phyloP scores from a whole-genome alignment of 2,113 vertebrate genomes.

The Romanogobio albipinnatus region DNA sequence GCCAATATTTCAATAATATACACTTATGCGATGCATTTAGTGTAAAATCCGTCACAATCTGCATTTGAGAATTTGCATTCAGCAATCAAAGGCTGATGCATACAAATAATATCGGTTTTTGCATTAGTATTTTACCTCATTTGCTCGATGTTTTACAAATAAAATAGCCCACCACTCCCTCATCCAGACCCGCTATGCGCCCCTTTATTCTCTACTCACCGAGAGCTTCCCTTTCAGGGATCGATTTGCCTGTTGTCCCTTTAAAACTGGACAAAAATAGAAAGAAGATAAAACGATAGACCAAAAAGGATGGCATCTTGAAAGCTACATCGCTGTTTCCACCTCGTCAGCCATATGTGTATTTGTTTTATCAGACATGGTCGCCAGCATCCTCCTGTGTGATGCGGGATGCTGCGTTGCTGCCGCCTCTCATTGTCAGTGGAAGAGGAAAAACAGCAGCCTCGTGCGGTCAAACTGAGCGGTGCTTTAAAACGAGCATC shows the following conservation, averaged over 20 bases:
- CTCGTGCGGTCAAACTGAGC: constrained; percentile 40
- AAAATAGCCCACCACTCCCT: constrained; percentile 45
- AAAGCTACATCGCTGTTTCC: constrained; percentile 69
- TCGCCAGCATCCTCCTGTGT: constrained; percentile 35
- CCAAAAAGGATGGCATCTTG: constrained; percentile 65
- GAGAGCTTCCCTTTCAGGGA: constrained; percentile 45
- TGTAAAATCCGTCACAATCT: not conserved
- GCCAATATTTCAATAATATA: not conserved
- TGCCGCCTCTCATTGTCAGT: constrained; percentile 62
- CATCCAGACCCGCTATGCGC: not conserved
- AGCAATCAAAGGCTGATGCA: not conserved
- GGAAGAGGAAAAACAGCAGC: constrained; percentile 27
- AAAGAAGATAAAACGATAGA: constrained; percentile 66
- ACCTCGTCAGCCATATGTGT: constrained; percentile 51
- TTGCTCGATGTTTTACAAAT: not conserved
- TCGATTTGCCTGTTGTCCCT: constrained; percentile 43
- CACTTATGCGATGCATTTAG: not conserved
- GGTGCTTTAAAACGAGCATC: not conserved
- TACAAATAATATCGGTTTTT: not conserved
- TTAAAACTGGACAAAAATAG: constrained; percentile 55
- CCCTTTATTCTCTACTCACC: constrained; percentile 52
- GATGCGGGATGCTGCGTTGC: constrained; percentile 60
- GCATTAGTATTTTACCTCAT: not conserved
- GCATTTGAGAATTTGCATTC: not conserved
- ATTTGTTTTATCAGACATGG: constrained; percentile 24